Evolutionary conservation across 1,140 invertebrate genomes (phyloP).

Genomic region (Sminthurides bifidus): DNA sequence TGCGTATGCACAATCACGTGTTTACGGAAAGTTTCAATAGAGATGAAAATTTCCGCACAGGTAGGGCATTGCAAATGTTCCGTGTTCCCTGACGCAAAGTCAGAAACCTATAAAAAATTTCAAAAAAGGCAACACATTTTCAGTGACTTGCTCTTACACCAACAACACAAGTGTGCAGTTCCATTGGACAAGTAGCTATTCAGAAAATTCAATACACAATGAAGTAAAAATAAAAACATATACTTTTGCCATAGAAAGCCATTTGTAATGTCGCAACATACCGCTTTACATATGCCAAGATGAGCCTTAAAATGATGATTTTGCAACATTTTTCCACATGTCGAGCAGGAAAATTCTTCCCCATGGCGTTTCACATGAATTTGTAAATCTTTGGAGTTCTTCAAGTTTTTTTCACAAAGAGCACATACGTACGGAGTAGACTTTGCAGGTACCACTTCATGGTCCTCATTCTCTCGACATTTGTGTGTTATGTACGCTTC

Average conservation of each 20-base stretch:
- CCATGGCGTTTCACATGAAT: constrained; percentile 32
- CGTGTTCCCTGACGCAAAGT: neutral
- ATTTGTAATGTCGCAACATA: neutral
- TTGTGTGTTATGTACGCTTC: neutral
- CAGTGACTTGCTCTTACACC: neutral
- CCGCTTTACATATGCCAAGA: constrained; percentile 12
- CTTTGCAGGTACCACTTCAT: neutral
- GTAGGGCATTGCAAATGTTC: constrained; percentile 9
- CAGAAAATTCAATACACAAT: too few species aligned
- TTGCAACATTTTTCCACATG: constrained; percentile 9
- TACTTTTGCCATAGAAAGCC: neutral
- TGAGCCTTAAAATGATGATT: constrained; percentile 10
- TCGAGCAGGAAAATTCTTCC: constrained; percentile 1
- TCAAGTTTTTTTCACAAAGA: constrained; percentile 35
- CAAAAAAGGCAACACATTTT: neutral
- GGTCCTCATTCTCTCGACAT: neutral
- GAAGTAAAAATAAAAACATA: too few species aligned
- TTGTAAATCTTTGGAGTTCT: constrained; percentile 28
- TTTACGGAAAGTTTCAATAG: constrained; percentile 30
- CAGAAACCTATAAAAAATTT: constrained; percentile 5
- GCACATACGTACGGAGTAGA: constrained; percentile 28
- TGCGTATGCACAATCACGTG: constrained; percentile 39
- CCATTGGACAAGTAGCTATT: neutral
- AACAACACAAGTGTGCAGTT: neutral
- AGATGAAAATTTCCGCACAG: constrained; percentile 8